Evolutionary conservation across 2,888 invertebrate genomes (phyloP), one percentile per base, ranked within the genome.

Genomic region (Clitarchus hookeri): DNA sequence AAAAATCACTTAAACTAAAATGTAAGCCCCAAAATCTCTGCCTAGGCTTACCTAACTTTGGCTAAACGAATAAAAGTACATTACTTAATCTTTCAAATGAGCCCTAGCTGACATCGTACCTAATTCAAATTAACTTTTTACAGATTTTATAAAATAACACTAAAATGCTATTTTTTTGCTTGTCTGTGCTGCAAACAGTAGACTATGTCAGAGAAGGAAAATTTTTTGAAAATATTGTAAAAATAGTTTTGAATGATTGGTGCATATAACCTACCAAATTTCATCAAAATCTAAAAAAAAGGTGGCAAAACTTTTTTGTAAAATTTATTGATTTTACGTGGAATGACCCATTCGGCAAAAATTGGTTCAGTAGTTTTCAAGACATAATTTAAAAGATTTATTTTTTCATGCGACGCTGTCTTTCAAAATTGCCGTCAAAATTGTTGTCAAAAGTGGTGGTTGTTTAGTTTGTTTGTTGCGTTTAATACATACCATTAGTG

Each of bases 71-170:
- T 44, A 84, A 27, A 84, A n/a, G n/a, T n/a, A 53, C 9, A 53
- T 9, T 25, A 0, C 26, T 11, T 27, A 13, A 84, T 48, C 54
- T 84, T 84, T 84, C 84, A 84, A 84, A 54, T 84, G 44, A 84
- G 48, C 84, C 54, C n/a, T 54, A 48, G 23, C 27, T 3, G 80
- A 80, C 80, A 80, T 80, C 27, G 16, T 44, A 25, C 9, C 80
- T 23, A 27, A 26, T 80, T 80, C 16, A 80, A 80, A 26, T 80
- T 25, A 25, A 80, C 11, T 80, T 80, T 44, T 8, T 80, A 23
- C 80, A 80, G 26, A 80, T 26, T 80, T 80, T 80, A 80, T 0
- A 26, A 80, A 80, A 80, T 80, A 27, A 80, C 80, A 16, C 27
- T 26, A 26, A 80, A 80, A 26, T 80, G 80, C 12, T 23, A 80